phyloP scores from a whole-genome alignment of 2,113 vertebrate species.

The Leptobrachium ailaonicum region DNA sequence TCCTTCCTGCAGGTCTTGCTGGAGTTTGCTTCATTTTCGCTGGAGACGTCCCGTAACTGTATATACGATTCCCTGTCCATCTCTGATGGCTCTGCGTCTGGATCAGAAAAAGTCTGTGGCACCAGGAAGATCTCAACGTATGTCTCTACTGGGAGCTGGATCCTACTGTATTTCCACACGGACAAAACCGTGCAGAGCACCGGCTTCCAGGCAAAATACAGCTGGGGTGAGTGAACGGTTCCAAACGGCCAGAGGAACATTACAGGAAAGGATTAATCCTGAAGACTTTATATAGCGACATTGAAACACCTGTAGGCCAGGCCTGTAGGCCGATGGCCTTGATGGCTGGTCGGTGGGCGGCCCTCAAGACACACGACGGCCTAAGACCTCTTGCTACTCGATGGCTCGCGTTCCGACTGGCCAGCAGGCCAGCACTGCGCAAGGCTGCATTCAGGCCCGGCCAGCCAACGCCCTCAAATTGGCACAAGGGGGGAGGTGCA shows the following conservation, averaged over 20 bases:
- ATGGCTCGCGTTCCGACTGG: too few relatives aligned
- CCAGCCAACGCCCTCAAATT: too few relatives aligned
- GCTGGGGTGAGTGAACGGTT: constrained; percentile 12
- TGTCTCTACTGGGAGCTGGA: not conserved
- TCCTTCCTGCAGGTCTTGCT: constrained; percentile 1
- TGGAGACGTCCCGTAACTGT: constrained; percentile 4
- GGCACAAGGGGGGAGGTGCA: too few relatives aligned
- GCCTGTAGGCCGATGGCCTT: too few relatives aligned
- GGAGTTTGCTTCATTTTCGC: not conserved
- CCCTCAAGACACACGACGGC: too few relatives aligned
- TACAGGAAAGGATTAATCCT: not conserved
- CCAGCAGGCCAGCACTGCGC: too few relatives aligned
- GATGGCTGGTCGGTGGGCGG: too few relatives aligned
- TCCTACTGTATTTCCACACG: constrained; percentile 18
- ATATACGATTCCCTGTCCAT: constrained; percentile 7
- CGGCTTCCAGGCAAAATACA: not conserved
- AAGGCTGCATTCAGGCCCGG: too few relatives aligned
- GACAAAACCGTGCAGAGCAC: not conserved
- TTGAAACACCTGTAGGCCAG: too few relatives aligned
- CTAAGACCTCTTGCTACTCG: too few relatives aligned
- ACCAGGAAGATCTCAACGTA: not conserved
- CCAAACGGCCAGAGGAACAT: not conserved
- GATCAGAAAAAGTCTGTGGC: not conserved
- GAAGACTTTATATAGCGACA: not conserved
- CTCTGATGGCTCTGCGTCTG: not conserved